phyloP scores from a whole-genome alignment of 1,140 invertebrate genomes.

The Lethocerus indicus region DNA sequence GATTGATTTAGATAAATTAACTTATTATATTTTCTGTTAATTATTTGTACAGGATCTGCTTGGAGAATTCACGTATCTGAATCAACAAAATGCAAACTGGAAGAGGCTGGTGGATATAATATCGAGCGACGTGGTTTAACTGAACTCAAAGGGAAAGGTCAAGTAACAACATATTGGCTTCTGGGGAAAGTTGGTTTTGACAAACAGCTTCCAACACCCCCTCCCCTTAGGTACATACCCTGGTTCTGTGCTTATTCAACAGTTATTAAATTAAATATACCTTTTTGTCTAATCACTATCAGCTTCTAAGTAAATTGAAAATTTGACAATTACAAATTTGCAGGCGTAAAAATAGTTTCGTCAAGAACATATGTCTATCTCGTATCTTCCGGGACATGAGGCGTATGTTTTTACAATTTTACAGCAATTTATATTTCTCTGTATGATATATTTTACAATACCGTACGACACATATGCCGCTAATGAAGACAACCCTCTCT shows the following conservation, averaged over 20 bases:
- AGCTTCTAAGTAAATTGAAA: too few relatives aligned
- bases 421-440: too few relatives aligned
- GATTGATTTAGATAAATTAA: too few relatives aligned
- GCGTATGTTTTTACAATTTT: too few relatives aligned
- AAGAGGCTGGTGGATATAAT: slow-evolving; percentile 58
- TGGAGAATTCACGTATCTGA: slow-evolving; percentile 69
- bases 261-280: neutral
- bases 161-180: slow-evolving; percentile 81
- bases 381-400: too few relatives aligned
- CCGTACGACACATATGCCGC: too few relatives aligned
- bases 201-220: slow-evolving; percentile 62
- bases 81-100: slow-evolving; percentile 54
- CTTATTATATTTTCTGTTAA: too few relatives aligned
- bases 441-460: too few relatives aligned
- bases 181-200: slow-evolving; percentile 75
- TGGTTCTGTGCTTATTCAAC: neutral
- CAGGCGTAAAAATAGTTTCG: too few relatives aligned
- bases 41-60: slow-evolving; percentile 53
- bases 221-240: slow-evolving; percentile 45
- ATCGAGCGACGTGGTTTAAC: slow-evolving; percentile 64
- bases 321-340: too few relatives aligned
- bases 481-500: too few relatives aligned
- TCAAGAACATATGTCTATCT: too few relatives aligned
- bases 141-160: slow-evolving; percentile 78
- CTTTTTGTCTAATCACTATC: neutral